Conservation (phyloP, 2,797 vertebrate species). For the Luscinia megarhynchos region DNA sequence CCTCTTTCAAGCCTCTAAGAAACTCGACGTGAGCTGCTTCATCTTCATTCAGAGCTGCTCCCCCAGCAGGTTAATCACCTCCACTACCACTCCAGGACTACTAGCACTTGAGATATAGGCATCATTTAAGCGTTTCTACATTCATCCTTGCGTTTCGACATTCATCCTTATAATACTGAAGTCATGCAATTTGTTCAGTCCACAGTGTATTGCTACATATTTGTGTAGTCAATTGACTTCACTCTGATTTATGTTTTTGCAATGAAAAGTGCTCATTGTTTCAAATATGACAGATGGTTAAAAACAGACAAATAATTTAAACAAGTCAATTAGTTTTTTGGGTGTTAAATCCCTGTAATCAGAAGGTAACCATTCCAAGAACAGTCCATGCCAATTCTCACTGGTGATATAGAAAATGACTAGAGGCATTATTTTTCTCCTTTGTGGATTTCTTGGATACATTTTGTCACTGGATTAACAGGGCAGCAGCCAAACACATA, state of each 20-base stretch:
- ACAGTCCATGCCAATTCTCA: not conserved
- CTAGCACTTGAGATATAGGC: not conserved
- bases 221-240: not conserved
- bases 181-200: not conserved
- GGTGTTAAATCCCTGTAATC: not conserved
- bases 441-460: not conserved
- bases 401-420: not conserved
- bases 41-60: not conserved
- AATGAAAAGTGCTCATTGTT: not conserved
- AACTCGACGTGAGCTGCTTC: not conserved
- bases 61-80: not conserved
- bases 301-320: not conserved
- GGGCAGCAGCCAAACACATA: not conserved
- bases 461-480: not conserved
- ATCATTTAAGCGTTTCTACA: not conserved
- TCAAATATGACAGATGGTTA: not conserved
- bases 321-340: not conserved
- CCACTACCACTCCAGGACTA: not conserved
- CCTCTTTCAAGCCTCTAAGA: not conserved
- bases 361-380: not conserved
- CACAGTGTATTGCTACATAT: not conserved
- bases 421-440: not conserved
- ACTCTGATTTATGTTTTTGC: not conserved
- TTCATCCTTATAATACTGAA: not conserved
- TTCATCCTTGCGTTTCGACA: not conserved